These are phyloP conservation scores for Epizoanthus illoricatus DNA, from an alignment of 92 coral and sea anemone genomes.

Conservation along the genomic window DNA sequence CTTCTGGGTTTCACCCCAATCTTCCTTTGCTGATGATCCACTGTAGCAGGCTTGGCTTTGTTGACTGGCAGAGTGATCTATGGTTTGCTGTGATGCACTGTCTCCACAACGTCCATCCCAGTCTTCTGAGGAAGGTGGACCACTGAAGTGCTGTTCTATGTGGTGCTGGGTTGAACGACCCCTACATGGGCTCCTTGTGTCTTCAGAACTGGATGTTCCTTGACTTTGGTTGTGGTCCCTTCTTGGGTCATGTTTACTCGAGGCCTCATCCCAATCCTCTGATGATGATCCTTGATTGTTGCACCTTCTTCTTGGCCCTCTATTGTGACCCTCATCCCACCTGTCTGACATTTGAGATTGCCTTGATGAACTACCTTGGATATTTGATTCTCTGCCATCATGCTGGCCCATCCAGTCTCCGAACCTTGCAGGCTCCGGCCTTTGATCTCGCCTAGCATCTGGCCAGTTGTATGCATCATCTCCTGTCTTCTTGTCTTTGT, in stretches of 20 bases:
- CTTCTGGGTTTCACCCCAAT: not conserved
- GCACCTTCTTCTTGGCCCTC: not conserved
- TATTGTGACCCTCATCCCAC: not conserved
- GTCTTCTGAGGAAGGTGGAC: constrained; percentile 4
- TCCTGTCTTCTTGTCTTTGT: constrained; percentile 32
- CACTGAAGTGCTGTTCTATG: not conserved
- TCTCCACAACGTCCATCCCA: not conserved
- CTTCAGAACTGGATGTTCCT: not conserved
- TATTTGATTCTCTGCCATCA: not conserved
- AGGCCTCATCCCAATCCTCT: constrained; percentile 8
- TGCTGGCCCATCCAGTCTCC: constrained; percentile 34
- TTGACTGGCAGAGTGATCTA: not conserved
- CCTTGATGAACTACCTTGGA: not conserved
- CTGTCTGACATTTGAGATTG: not conserved
- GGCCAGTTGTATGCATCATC: constrained; percentile 14
- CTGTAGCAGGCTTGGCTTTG: not conserved
- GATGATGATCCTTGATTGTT: not conserved
- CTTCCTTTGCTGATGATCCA: not conserved
- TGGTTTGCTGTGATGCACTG: not conserved
- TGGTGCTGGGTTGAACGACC: not conserved
- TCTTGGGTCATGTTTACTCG: not conserved
- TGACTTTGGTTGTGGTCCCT: not conserved
- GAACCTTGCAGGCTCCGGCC: constrained; percentile 10
- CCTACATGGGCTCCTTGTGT: not conserved
- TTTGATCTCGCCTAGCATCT: not conserved